Evolutionary conservation across 30 jellyfish, hydroid and myxozoan species (phyloP), one percentile per base, ranked within the genome.

Genomic region (Mastigias papua): DNA sequence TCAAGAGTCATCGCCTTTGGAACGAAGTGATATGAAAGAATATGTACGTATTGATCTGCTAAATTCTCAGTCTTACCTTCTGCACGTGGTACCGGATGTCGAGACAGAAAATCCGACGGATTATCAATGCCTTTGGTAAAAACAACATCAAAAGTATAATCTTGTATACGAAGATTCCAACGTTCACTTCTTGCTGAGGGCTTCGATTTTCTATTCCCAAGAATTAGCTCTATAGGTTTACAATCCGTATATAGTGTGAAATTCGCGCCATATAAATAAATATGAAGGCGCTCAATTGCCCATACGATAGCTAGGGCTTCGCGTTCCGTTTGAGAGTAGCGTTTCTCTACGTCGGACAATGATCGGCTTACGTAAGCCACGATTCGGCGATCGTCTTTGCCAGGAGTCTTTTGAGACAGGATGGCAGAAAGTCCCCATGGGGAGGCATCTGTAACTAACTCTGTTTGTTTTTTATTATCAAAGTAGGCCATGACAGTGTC

Each of bases 1-100:
- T 42, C 82, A 22, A 74, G 29, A 11, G 86, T 19, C 50, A 76
- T 76, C 23, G 88, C 84, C 28, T 81, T 81, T 64, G 91, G 74
- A 28, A 65, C 54, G 31, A 73, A 49, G 27, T 81, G 82, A 16
- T 81, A 13, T 81, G 84, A 17, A 37, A 81, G 74, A 69, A 64
- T 62, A 51, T 33, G 63, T 65, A 81, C 86, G 30, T 62, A 81
- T 28, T 81, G 63, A 80, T 54, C 89, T 28, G 89, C 89, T 11
- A 58, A 57, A 23, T 57, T 57, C 69, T 57, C 30, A 57, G 30
- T 16, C 23, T 33, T 50, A 30, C 50, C 57, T 48, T 15, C 57
- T 71, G 82, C 65, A 22, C 29, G 30, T 16, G 27, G 8, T 23
- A 23, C 27, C 17, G 69, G 27, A 57, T 57, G 69, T 20, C 19